Percentiles rank a stretch among this genome's conserved stretches.
phyloP scores from a whole-genome alignment of 2,113 vertebrate genomes.

The Galemys pyrenaicus region DNA sequence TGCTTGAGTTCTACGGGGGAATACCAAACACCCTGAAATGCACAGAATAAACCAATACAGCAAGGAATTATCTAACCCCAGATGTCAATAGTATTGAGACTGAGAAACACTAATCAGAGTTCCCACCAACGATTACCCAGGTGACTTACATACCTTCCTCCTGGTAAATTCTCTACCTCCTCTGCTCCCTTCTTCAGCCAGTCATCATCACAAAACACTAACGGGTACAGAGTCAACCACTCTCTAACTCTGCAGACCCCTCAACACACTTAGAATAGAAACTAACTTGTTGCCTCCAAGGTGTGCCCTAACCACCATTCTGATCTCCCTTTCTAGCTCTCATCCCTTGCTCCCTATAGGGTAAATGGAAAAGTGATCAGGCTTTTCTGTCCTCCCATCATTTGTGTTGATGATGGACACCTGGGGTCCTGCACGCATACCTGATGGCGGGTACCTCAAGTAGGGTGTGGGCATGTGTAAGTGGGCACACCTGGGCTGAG shows the following conservation, averaged over 20 bases:
- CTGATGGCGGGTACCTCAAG: no score
- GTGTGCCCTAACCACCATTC: rapidly evolving
- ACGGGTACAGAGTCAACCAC: not conserved
- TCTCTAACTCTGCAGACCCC: not conserved
- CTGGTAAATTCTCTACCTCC: not conserved
- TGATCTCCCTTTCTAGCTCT: not conserved
- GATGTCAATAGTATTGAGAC: not conserved
- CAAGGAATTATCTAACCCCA: not conserved
- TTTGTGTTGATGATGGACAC: no score
- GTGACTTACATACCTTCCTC: not conserved
- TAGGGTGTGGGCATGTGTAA: no score
- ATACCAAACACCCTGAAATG: not conserved
- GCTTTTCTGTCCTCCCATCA: no score
- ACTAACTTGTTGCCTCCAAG: not conserved
- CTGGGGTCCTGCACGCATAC: no score
- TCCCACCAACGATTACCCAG: not conserved
- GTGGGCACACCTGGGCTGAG: no score
- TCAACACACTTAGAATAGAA: not conserved
- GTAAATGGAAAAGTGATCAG: no score
- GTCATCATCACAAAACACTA: not conserved
- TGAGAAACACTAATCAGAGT: not conserved
- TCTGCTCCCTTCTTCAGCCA: not conserved
- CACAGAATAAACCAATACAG: not conserved
- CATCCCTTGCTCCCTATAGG: not conserved
- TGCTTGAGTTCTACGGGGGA: not conserved